Evolutionary conservation across 1,140 invertebrate genomes (phyloP), one percentile per base, ranked within the genome.

Genomic region (Metaphire vulgaris): DNA sequence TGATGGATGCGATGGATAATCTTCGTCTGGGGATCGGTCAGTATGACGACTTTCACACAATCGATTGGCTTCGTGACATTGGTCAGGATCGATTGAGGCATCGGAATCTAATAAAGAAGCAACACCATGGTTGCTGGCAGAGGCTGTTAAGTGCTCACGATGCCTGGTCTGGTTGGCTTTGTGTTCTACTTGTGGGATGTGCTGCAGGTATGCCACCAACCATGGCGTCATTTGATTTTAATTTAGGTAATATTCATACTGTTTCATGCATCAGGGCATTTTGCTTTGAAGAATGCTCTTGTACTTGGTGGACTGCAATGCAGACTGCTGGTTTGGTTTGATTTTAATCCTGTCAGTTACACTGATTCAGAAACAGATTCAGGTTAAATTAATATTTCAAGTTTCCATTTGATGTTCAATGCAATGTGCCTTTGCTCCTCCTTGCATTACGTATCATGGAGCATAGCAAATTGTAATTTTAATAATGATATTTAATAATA

Each of bases 11-110:
- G 2, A 68, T 84, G 2, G 92, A 93, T 83, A 93, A 96, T 79
- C 94, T 96, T 31, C 84, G 84, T 75, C 93, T 93, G 26, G 95
- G 94, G n/a, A 96, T 97, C 83, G 95, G 95, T 33, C 83, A 99
- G 84, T 99, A 99, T 89, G 97, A 98, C 83, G 98, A 99, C 88
- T 99, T 99, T 83, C 96, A 99, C 85, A 99, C 98, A 1, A 99
- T 99, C 81, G 98, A 99, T 85, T 99, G 98, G 98, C 93, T 98
- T 82, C 88, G 97, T 66, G 97, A 99, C 85, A 95, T 99, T 81
- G 96, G 96, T 0, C 87, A 96, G 56, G 97, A 99, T 89, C 92
- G 98, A 2, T 96, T 97, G 92, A 89, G 96, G 74, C 97, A 99
- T 87, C 89, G 96, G 77, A 80, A 96, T 82, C 95, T 98, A 79